phyloP scores from a whole-genome alignment of 53 echinoderm and acorn worm genomes.

The Hippasteria phrygiana region DNA sequence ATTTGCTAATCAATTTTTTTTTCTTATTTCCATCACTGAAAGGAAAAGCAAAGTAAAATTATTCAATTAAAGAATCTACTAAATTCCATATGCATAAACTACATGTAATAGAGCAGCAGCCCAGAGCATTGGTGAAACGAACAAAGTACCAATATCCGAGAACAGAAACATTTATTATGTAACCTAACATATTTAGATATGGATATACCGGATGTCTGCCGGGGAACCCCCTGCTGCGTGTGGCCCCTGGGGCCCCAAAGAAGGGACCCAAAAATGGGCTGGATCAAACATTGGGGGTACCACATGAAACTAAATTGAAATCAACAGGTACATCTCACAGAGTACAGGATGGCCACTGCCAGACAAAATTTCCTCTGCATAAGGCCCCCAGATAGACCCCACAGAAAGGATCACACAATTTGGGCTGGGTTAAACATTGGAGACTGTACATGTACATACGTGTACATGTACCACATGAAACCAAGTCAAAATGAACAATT shows the following conservation, averaged over 20 bases:
- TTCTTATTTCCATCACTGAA: no score
- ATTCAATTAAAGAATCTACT: neutral
- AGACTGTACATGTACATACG: no score
- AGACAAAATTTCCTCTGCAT: no score
- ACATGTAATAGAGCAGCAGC: neutral
- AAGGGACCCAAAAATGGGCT: neutral
- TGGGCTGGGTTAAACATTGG: neutral
- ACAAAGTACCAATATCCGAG: conserved; percentile 1
- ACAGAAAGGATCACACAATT: no score
- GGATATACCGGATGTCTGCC: conserved; percentile 16
- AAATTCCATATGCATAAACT: neutral
- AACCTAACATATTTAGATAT: conserved; percentile 25
- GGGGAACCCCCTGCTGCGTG: conserved; percentile 5
- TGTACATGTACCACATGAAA: conserved; percentile 21
- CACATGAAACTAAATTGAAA: conserved; percentile 11
- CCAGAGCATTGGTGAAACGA: conserved; percentile 20
- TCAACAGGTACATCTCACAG: conserved; percentile 35
- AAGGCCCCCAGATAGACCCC: no score
- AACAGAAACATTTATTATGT: conserved; percentile 2
- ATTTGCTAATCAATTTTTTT: no score
- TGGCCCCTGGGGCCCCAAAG: conserved; percentile 13
- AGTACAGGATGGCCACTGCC: no score
- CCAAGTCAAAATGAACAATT: conserved; percentile 21
- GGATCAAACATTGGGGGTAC: conserved; percentile 23
- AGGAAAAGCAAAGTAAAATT: no score